Evolutionary conservation across 2,797 vertebrate species (phyloP).

Genomic region (Oreonectes daqikongensis): DNA sequence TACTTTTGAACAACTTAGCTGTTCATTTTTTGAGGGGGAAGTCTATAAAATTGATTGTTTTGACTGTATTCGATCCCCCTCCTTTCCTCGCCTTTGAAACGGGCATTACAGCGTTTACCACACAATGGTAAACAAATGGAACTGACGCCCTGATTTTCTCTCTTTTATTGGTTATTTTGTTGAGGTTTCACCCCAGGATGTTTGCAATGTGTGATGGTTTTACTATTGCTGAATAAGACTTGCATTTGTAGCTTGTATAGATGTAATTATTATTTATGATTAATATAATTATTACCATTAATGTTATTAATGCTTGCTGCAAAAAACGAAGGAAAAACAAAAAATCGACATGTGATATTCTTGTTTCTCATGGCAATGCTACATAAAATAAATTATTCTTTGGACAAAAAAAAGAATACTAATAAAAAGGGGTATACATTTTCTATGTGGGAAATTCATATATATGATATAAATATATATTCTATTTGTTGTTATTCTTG

Average conservation of each 20-base stretch:
- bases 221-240: slow-evolving; percentile 53
- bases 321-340: slow-evolving; percentile 52
- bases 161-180: slow-evolving; percentile 76
- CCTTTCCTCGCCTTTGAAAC: slow-evolving; percentile 56
- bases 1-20: slow-evolving; percentile 75
- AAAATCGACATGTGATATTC: slow-evolving; percentile 70
- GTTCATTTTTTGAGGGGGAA: slow-evolving; percentile 73
- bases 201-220: slow-evolving; percentile 65
- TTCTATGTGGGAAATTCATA: slow-evolving; percentile 53
- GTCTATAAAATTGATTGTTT: slow-evolving; percentile 71
- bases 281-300: slow-evolving; percentile 77
- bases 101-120: slow-evolving; percentile 77
- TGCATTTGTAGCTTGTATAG: slow-evolving; percentile 80
- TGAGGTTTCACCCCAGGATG: slow-evolving; percentile 77
- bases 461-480: slow-evolving; percentile 41
- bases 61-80: slow-evolving; percentile 64
- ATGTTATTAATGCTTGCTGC: slow-evolving; percentile 81
- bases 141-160: slow-evolving; percentile 69
- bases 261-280: slow-evolving; percentile 73
- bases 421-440: slow-evolving; percentile 54
- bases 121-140: slow-evolving; percentile 77
- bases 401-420: slow-evolving; percentile 55
- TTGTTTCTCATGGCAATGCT: slow-evolving; percentile 60
- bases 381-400: slow-evolving; percentile 64
- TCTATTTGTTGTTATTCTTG: slow-evolving; percentile 48